Evolutionary conservation across 2,888 invertebrate species (phyloP), one percentile per base, ranked within the genome.

Genomic region (Epistrophella euchroma): DNA sequence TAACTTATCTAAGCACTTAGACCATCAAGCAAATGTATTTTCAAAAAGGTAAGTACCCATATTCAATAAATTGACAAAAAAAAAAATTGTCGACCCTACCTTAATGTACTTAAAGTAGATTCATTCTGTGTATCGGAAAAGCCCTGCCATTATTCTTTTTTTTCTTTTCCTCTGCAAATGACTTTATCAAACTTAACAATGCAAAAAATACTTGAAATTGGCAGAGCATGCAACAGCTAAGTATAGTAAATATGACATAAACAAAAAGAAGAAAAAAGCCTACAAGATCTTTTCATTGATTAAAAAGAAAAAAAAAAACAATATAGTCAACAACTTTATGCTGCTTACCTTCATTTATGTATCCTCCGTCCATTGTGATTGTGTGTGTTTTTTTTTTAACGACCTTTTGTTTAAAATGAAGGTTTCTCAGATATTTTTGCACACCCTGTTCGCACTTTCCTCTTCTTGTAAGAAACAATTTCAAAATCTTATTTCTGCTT

Each of bases 321-420:
- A 17, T 70, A 85, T 70, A 77, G 76, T 80, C 80, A 85, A 85
- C 45, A 50, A 70, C 68, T 72, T 71, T 40, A 47, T 28, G 28
- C 17, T 0, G 45, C 91, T 91, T 90, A 92, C 92, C 92, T 92
- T 92, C 92, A 88, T 92, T 92, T 88, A 92, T 91, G 88, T 92
- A 92, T 89, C 92, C 92, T 88, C 92, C 91, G 87, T 92, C 92
- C 92, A 92, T 91, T 89, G 90, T 92, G 89, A 66, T 32, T 74
- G 56, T 76, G 22, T 50, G 66, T 71, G 32, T 56, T 32, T 50
- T 40, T 52, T 32, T 28, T 32, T 66, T 25, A 43, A 28, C 22
- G 28, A 13, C 15, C 64, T 76, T 71, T 47, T 56, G 71, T 43
- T 60, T 22, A 37, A 62, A 37, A 52, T 50, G 40, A n/a, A 47